Evolutionary conservation across 2,797 vertebrate species (phyloP), one percentile per base, ranked within the genome.

Genomic region (Danio jaintianensis): DNA sequence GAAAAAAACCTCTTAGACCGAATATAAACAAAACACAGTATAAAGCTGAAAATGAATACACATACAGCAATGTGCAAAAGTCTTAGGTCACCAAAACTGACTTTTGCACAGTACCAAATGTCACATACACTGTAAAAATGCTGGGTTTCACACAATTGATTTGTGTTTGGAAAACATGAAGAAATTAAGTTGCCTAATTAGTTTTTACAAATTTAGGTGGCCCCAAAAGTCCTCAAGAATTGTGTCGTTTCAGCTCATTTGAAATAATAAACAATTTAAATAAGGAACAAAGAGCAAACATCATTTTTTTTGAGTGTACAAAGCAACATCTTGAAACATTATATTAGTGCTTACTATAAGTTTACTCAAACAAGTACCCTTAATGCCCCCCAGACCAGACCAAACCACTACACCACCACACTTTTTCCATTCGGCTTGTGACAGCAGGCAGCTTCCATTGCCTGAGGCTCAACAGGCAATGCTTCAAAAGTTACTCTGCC

Each of bases 361-460:
- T 70, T 62, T 22, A 62, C 6, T 70, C 76, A 70, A 70, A 69
- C 64, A 78, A 78, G 76, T 18, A 61, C 12, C 64, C 66, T 16
- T 40, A 69, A 78, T 69, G 55, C 53, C 45, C 76, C 7, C 47
- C 40, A 72, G 53, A 77, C 61, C 74, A 61, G 52, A 10, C n/a
- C 8, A 2, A 55, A 68, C 62, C 59, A 61, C 52, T 42, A 40
- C 69, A 77, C 78, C 82, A 63, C 77, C 66, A 78, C 75, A 83
- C 68, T 82, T 85, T 89, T 86, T 88, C 88, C 89, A 87, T 81
- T 87, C 83, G 83, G 88, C 85, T 89, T 88, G 88, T 89, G 81
- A 88, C 89, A 90, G 87, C 87, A 83, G 85, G 89, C 84, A 82
- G 89, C 89, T 92, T 94, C 90, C 90, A 91, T 61, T 52, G 89